These are phyloP conservation scores for Athripsodes cinereus DNA, from an alignment of 2,888 invertebrate species.

Conservation along the genomic window DNA sequence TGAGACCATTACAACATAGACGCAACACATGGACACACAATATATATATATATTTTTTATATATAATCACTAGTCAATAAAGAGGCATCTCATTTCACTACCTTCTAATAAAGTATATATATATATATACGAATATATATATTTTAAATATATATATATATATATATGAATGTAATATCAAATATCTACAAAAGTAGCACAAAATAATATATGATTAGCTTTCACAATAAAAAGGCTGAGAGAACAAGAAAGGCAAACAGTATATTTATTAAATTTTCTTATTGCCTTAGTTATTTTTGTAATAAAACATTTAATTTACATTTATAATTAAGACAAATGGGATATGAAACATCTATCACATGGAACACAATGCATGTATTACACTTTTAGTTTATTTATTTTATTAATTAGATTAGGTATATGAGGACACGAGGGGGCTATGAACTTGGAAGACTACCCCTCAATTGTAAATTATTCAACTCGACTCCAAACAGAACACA, in stretches of 20 bases:
- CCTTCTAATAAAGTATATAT: constrained; percentile 22
- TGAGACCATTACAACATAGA: constrained; percentile 35
- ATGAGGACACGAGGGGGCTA: constrained; percentile 20
- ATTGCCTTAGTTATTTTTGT: constrained; percentile 13
- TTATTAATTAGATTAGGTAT: constrained; percentile 8
- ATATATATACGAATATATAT: no score
- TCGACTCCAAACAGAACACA: constrained; percentile 24
- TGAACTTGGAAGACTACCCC: constrained; percentile 28
- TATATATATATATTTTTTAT: constrained; percentile 21
- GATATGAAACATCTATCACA: constrained; percentile 18
- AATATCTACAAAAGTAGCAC: constrained; percentile 6
- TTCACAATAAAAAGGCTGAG: constrained; percentile 9
- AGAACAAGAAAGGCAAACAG: constrained; percentile 13
- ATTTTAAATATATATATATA: no score
- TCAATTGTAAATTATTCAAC: constrained; percentile 17
- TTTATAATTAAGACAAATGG: constrained; percentile 10
- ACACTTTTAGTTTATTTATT: no score
- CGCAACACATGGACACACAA: constrained; percentile 50
- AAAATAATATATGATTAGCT: constrained; percentile 16
- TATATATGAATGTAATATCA: no score
- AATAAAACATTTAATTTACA: constrained; percentile 13
- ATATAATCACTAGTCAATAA: constrained; percentile 1
- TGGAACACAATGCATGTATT: background rate
- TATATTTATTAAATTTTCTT: background rate
- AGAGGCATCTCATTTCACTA: constrained; percentile 24